Conservation (phyloP, 2,113 vertebrate species). For the Chionodraco myersi region DNA sequence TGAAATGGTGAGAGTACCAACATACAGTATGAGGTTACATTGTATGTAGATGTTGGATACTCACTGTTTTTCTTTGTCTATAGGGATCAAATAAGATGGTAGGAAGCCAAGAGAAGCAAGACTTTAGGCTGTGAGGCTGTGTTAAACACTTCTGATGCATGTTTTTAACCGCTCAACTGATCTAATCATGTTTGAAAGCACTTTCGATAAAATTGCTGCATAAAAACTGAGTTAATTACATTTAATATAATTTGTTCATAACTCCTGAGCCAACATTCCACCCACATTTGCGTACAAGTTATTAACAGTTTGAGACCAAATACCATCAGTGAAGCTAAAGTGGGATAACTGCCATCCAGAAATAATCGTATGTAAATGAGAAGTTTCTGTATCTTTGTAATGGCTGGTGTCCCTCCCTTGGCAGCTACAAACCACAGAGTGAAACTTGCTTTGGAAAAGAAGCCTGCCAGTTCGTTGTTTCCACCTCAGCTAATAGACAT, state of each 20-base stretch:
- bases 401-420: not conserved
- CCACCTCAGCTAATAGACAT: conserved; percentile 8
- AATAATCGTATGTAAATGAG: not conserved
- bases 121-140: not conserved
- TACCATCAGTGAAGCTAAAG: not conserved
- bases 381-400: not conserved
- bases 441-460: conserved; percentile 28
- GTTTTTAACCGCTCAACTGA: not conserved
- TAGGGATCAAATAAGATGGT: not conserved
- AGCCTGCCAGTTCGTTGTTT: not conserved
- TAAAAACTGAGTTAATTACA: not conserved
- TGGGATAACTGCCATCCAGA: not conserved
- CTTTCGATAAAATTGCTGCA: not conserved
- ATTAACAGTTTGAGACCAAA: not conserved
- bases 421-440: not conserved
- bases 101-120: not conserved
- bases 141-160: not conserved
- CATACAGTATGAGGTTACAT: not conserved
- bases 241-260: not conserved
- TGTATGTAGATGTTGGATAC: not conserved
- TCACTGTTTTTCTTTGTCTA: not conserved
- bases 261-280: not conserved
- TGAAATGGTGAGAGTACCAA: not conserved
- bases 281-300: not conserved
- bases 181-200: not conserved